These are phyloP conservation scores for Chelon auratus DNA, from an alignment of 2,797 vertebrate species.

Conservation along the genomic window DNA sequence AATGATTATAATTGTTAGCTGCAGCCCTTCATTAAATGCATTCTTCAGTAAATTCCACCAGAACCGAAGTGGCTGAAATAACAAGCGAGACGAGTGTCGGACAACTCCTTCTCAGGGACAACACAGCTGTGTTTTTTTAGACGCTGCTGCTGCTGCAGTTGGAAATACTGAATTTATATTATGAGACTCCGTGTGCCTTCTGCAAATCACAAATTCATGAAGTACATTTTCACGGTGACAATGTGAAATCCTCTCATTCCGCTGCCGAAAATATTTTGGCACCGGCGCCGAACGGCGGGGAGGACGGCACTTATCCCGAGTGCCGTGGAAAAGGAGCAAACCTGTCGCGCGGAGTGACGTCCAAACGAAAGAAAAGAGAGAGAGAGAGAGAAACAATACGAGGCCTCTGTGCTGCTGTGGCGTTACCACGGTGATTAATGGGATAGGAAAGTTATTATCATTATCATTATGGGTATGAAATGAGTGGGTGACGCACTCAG, in stretches of 20 bases:
- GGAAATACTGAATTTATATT: background rate
- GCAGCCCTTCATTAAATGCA: background rate
- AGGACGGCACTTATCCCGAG: slow-evolving; percentile 24
- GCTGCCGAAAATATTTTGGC: slow-evolving; percentile 6
- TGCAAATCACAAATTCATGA: slow-evolving; percentile 14
- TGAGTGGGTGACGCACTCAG: slow-evolving; percentile 50
- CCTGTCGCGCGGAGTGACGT: background rate
- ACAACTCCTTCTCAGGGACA: background rate
- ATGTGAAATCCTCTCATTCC: slow-evolving; percentile 5
- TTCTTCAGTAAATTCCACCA: background rate
- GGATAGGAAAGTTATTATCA: slow-evolving; percentile 58
- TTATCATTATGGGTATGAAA: slow-evolving; percentile 64
- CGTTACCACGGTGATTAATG: slow-evolving; percentile 58
- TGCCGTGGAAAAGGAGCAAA: slow-evolving; percentile 18
- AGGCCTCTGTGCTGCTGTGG: slow-evolving; percentile 25
- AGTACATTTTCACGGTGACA: slow-evolving; percentile 18
- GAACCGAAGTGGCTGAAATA: background rate
- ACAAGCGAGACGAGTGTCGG: too few relatives aligned
- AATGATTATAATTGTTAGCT: background rate
- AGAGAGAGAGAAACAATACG: background rate
- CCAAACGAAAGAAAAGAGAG: slow-evolving; percentile 11
- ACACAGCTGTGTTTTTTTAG: background rate
- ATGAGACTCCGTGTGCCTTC: slow-evolving; percentile 3
- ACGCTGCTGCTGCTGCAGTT: background rate
- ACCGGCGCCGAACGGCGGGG: background rate